Percentiles rank a stretch among this genome's conserved stretches.
Conservation (phyloP, 1,140 invertebrate species). For the Popillia japonica region DNA sequence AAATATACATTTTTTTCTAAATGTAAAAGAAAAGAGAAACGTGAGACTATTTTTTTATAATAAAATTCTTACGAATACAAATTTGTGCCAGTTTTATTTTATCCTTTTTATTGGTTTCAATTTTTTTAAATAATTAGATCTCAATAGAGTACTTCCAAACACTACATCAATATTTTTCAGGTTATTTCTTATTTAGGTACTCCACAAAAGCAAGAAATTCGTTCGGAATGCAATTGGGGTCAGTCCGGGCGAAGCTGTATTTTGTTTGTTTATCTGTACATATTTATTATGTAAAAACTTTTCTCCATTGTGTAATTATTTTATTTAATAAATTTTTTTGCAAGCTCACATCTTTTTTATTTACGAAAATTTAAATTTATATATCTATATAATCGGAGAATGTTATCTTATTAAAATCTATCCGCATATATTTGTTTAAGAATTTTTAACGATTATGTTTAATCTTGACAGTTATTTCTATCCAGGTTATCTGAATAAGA, state of each 20-base stretch:
- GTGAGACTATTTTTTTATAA: slow-evolving; percentile 31
- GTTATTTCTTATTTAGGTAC: slow-evolving; percentile 13
- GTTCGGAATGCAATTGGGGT: neutral
- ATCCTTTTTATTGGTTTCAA: neutral
- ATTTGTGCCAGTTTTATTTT: neutral
- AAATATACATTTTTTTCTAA: slow-evolving; percentile 9
- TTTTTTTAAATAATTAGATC: neutral
- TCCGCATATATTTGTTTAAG: too few relatives aligned
- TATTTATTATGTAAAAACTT: neutral
- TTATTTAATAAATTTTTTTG: neutral
- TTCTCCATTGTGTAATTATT: neutral
- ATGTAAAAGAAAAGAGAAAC: neutral
- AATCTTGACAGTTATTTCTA: too few relatives aligned
- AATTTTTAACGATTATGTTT: too few relatives aligned
- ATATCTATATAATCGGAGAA: neutral
- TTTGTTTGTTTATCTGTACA: neutral
- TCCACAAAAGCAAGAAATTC: neutral
- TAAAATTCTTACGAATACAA: neutral
- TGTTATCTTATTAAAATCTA: too few relatives aligned
- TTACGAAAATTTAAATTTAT: neutral
- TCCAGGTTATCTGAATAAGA: too few relatives aligned
- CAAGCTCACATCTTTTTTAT: neutral
- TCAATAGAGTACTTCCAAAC: neutral
- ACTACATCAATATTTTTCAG: slow-evolving; percentile 20
- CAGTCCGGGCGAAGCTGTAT: neutral